Percentiles rank a stretch among this genome's conserved stretches.
Conservation (phyloP, 35 echinoderm and acorn worm genomes). For the Patiria miniata region DNA sequence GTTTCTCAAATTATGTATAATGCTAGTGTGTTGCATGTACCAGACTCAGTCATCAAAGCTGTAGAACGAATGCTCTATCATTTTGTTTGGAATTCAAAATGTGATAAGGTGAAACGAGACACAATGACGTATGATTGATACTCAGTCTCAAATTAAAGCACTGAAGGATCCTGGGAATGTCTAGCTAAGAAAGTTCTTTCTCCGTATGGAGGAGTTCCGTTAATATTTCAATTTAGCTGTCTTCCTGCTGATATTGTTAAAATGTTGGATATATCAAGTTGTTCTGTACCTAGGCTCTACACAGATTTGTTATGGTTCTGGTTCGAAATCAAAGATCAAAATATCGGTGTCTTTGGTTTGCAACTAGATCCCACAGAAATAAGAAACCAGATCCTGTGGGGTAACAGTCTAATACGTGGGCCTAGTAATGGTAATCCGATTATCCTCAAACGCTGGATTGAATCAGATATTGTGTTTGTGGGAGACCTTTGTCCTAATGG, state of each 20-base stretch:
- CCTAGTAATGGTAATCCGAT: neutral
- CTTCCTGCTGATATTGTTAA: conserved; percentile 5
- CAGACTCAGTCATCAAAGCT: neutral
- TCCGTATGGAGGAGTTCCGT: neutral
- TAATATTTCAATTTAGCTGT: conserved; percentile 1
- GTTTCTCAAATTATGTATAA: conserved; percentile 13
- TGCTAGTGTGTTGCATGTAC: conserved; percentile 6
- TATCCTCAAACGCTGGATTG: conserved; percentile 2
- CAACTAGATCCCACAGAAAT: conserved; percentile 6
- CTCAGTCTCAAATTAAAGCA: neutral
- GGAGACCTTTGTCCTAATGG: neutral
- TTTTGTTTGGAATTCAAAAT: conserved; percentile 12
- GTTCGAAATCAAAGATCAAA: conserved; percentile 5
- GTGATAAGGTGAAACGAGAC: neutral
- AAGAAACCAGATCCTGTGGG: neutral
- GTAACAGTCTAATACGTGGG: neutral
- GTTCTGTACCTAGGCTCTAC: neutral
- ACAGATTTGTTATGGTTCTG: conserved; percentile 4
- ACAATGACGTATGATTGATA: conserved; percentile 1
- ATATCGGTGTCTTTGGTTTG: conserved; percentile 1
- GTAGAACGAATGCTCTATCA: conserved; percentile 1
- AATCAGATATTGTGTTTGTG: neutral
- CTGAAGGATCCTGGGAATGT: neutral
- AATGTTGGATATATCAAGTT: conserved; percentile 1
- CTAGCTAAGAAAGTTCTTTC: neutral